A percentile compares a stretch with the other conserved stretches of the same genome.
Evolutionary conservation across 1,140 invertebrate species (phyloP).

Genomic region (Bombus consobrinus): DNA sequence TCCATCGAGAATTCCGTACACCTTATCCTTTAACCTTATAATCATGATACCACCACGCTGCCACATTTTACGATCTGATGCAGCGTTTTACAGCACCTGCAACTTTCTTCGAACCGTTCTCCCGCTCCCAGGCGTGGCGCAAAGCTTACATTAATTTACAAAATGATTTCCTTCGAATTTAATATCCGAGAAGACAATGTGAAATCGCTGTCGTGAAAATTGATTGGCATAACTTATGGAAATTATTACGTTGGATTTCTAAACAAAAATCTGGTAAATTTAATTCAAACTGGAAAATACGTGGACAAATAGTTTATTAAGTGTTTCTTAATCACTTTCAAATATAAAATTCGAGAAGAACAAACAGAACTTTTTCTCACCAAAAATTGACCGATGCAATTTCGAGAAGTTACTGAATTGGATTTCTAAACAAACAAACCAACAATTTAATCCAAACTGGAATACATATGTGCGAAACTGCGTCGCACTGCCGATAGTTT

Average conservation of each 20-base stretch:
- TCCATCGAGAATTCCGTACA: constrained; percentile 45
- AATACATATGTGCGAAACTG: neutral
- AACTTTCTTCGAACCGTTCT: neutral
- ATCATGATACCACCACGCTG: constrained; percentile 28
- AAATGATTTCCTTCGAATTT: neutral
- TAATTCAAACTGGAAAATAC: neutral
- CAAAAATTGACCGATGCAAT: neutral
- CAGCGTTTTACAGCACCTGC: constrained; percentile 7
- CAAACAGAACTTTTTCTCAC: neutral
- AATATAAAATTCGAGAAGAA: neutral
- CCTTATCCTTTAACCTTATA: constrained; percentile 45
- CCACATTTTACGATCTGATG: neutral
- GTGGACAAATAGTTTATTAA: too few relatives aligned
- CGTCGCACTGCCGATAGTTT: neutral
- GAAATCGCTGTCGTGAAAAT: too few relatives aligned
- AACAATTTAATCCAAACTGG: neutral
- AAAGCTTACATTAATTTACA: neutral
- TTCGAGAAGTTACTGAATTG: neutral
- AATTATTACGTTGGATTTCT: neutral
- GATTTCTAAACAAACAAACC: neutral
- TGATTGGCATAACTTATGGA: too few relatives aligned
- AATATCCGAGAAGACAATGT: neutral
- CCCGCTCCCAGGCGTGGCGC: neutral
- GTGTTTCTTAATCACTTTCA: neutral
- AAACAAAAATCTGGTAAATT: neutral